phyloP scores from a whole-genome alignment of 2,113 vertebrate genomes.

The Eulemur rufifrons region DNA sequence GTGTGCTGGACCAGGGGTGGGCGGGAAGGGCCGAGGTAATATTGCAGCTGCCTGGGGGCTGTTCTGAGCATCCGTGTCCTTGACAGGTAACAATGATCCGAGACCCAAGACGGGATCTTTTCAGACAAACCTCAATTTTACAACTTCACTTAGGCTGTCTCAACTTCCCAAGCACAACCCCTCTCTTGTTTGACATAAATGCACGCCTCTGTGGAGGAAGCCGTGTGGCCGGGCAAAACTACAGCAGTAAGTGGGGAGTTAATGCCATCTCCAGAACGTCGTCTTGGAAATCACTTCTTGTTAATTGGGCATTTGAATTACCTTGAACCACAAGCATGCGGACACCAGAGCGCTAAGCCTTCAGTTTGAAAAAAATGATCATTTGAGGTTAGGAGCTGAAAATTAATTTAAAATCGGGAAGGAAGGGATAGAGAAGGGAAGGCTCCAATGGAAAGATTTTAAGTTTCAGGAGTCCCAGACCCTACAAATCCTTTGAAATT shows the following conservation, averaged over 20 bases:
- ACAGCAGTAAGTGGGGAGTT: background rate
- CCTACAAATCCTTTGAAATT: background rate
- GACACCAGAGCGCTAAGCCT: fast-evolving
- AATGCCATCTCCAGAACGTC: background rate
- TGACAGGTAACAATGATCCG: background rate
- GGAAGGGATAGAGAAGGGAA: background rate
- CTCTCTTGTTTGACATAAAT: background rate
- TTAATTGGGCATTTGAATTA: fast-evolving
- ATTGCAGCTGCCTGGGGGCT: fast-evolving
- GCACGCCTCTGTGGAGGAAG: background rate
- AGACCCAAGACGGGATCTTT: background rate
- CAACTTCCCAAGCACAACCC: background rate
- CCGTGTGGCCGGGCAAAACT: fast-evolving
- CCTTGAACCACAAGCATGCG: background rate
- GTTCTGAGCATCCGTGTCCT: background rate
- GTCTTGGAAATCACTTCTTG: background rate
- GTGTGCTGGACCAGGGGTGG: fast-evolving
- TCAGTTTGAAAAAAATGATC: background rate
- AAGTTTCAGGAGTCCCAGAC: background rate
- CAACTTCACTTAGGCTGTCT: background rate
- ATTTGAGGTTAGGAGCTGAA: background rate
- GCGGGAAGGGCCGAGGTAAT: fast-evolving
- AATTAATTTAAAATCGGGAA: background rate
- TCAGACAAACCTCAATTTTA: background rate
- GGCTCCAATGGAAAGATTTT: background rate